These are phyloP conservation scores for Lepidocyrtoides sp. DNA, from an alignment of 2,888 invertebrate genomes.

Conservation along the genomic window DNA sequence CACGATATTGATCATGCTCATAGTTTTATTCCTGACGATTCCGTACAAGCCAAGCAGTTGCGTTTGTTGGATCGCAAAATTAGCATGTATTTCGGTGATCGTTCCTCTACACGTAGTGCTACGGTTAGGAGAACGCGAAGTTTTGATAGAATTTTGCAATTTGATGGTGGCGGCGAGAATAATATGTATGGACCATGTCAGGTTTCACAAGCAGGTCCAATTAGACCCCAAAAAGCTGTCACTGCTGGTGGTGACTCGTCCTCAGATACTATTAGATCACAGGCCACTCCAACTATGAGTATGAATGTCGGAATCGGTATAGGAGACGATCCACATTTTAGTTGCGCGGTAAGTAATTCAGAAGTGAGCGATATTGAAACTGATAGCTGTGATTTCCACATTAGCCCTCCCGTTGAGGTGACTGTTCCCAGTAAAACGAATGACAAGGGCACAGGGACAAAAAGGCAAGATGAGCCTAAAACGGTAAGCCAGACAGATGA, in stretches of 20 bases:
- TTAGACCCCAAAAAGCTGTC: neutral
- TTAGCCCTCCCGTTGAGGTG: slow-evolving; percentile 72
- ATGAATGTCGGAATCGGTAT: slow-evolving; percentile 23
- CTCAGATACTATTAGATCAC: neutral
- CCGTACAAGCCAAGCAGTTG: slow-evolving; percentile 61
- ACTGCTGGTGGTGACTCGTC: neutral
- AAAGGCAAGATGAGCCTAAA: neutral
- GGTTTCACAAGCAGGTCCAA: neutral
- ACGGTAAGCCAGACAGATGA: neutral
- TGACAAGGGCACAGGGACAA: too few species aligned
- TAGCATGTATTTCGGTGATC: slow-evolving; percentile 75
- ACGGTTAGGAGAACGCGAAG: slow-evolving; percentile 44
- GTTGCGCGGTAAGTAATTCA: slow-evolving; percentile 12
- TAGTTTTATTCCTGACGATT: slow-evolving; percentile 65
- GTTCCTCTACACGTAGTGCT: neutral
- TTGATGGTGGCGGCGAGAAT: neutral
- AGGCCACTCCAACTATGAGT: neutral
- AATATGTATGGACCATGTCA: neutral
- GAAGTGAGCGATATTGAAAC: slow-evolving; percentile 69
- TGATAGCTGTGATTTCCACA: slow-evolving; percentile 70
- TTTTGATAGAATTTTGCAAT: slow-evolving; percentile 40
- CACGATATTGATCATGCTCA: neutral
- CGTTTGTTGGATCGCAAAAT: slow-evolving; percentile 71
- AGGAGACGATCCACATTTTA: slow-evolving; percentile 60
- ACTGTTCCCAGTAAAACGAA: neutral